Base-by-base conservation (phyloP, 2,888 invertebrate genomes). In the Lasioglossum figueresi region DNA sequence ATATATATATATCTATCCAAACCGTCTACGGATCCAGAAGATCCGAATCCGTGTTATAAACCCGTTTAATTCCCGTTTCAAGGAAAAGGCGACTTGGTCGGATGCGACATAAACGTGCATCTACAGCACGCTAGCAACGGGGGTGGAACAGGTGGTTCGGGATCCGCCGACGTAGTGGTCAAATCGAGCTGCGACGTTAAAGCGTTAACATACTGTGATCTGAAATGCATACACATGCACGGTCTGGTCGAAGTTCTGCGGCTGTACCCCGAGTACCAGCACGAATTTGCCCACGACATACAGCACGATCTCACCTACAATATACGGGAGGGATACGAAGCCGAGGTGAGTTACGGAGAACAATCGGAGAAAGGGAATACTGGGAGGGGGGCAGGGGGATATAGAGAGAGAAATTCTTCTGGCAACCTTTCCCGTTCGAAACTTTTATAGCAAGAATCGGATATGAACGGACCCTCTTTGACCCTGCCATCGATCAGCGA, bases 1-100 rank as follows among this genome's bases (percentile, higher is more conserved):
- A 19, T 19, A 6, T 16, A 19, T 48, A 19, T 6, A 19, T 6
- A 48, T 19, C n/a, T 56, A n/a, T n/a, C n/a, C 52, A n/a, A 56
- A n/a, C n/a, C 4, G 48, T n/a, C 56, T 12, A n/a, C 12, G n/a
- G n/a, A n/a, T 16, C 52, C 16, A 12, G 40, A 5, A n/a, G n/a
- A 12, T 8, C 14, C 31, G 14, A 31, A 5, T 27, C 37, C 4
- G 4, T 0, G 1, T 37, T 16, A 4, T 40, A 56, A 56, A 37
- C 14, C 14, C 8, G 43, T 71, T 56, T 14, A 23, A 56, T 70
- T 59, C 52, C 59, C 72, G 12, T 80, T 93, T 94, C 73, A 94
- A 99, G 99, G 99, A 27, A 99, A 99, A 96, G 99, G 99, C 63
- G 99, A 99, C 95, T 96, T 99, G 90, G 98, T 99, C 77, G 99